Evolutionary conservation across 2,797 vertebrate genomes (phyloP).

Genomic region (Anas bernieri): DNA sequence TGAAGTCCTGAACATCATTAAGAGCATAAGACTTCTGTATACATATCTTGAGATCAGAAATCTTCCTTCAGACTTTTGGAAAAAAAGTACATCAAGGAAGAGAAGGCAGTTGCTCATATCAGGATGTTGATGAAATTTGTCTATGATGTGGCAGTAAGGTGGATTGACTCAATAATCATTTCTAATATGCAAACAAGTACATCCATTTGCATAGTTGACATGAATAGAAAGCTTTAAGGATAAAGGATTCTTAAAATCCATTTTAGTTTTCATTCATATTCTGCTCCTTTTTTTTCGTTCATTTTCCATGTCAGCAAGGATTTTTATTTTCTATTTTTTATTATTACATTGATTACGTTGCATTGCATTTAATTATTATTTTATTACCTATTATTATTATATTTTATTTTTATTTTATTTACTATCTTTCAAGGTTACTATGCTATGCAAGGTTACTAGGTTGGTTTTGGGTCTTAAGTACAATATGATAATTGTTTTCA

Average conservation of each 20-base stretch:
- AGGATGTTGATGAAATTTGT: neutral
- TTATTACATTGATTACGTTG: neutral
- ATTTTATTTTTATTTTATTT: neutral
- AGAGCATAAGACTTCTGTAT: neutral
- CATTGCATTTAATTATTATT: too few relatives aligned
- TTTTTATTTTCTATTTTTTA: neutral
- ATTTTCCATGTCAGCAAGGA: neutral
- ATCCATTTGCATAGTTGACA: neutral
- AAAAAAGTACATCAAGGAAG: neutral
- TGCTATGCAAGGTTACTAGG: neutral
- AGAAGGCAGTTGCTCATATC: neutral
- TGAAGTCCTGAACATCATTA: neutral
- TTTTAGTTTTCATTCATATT: neutral
- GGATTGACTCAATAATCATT: neutral
- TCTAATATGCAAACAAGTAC: neutral
- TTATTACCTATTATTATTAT: too few relatives aligned
- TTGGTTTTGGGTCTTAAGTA: neutral
- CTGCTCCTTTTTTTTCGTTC: neutral
- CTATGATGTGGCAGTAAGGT: neutral
- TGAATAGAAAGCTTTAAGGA: neutral
- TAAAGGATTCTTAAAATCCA: neutral
- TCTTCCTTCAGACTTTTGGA: neutral
- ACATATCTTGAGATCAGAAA: neutral
- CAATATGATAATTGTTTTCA: neutral
- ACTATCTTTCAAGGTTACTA: slow-evolving; percentile 15